A percentile compares a stretch with the other conserved stretches of the same genome.
Conservation (phyloP, 2,113 vertebrate species). For the Aegotheles bennettii region DNA sequence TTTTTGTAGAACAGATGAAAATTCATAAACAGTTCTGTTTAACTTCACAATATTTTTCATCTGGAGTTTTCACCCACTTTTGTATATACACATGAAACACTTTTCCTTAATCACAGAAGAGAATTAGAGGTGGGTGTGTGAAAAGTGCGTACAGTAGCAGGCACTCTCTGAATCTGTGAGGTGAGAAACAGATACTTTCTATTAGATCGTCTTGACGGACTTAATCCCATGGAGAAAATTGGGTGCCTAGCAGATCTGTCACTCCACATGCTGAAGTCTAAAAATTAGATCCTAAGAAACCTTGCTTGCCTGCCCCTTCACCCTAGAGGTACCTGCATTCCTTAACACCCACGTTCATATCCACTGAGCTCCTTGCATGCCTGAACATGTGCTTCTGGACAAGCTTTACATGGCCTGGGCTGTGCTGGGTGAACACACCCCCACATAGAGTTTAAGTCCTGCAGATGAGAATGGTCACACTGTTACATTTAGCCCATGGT, state of each 20-base stretch:
- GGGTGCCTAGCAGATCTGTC: not conserved
- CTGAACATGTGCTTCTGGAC: conserved; percentile 41
- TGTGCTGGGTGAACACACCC: not conserved
- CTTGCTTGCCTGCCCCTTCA: not conserved
- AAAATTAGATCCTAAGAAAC: not conserved
- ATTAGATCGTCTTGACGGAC: not conserved
- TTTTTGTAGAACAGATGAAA: not conserved
- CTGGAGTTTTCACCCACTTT: not conserved
- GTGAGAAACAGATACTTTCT: not conserved
- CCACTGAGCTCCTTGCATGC: conserved; percentile 37
- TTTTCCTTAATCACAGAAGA: not conserved
- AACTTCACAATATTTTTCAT: not conserved
- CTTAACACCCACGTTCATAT: conserved; percentile 40
- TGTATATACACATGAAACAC: not conserved
- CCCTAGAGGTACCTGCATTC: conserved; percentile 33
- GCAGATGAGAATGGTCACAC: rapidly evolving
- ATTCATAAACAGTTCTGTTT: not conserved
- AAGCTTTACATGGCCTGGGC: not conserved
- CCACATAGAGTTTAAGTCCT: rapidly evolving
- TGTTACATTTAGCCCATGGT: not conserved
- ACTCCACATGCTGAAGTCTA: not conserved
- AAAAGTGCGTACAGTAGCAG: not conserved
- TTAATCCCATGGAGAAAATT: not conserved
- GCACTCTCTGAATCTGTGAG: not conserved
- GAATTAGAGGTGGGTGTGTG: not conserved